These are phyloP conservation scores for Agrochola circellaris DNA, from an alignment of 2,888 invertebrate genomes.

Conservation along the genomic window DNA sequence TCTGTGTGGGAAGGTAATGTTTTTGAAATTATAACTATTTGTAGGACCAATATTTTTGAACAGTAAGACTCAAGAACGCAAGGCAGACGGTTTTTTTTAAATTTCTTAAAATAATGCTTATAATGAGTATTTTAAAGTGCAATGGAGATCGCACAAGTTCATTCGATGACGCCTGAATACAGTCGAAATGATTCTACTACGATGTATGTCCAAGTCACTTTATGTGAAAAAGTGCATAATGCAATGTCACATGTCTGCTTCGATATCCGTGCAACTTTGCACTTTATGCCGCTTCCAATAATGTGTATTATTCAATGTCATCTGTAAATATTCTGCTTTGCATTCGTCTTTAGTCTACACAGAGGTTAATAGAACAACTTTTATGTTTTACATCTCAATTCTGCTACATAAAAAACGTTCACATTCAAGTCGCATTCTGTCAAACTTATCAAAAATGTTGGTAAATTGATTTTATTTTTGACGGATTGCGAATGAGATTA, in stretches of 20 bases:
- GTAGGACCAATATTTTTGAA: background rate
- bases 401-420: too few species aligned
- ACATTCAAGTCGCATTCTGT: too few species aligned
- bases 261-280: background rate
- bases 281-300: background rate
- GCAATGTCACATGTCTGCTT: background rate
- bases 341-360: background rate
- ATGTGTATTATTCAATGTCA: background rate
- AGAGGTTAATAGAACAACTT: background rate
- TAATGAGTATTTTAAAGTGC: too few species aligned
- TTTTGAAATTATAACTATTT: background rate
- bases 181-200: background rate
- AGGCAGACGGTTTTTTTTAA: too few species aligned
- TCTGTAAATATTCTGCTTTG: too few species aligned
- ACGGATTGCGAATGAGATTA: too few species aligned
- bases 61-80: background rate
- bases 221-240: background rate
- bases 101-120: background rate
- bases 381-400: background rate
- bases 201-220: background rate
- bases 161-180: background rate
- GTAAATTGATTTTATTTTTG: too few species aligned
- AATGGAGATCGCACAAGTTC: background rate
- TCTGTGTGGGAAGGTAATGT: conserved; percentile 91
- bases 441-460: too few species aligned